Base-by-base conservation (phyloP, 2,888 invertebrate species). In the Rapana venosa region DNA sequence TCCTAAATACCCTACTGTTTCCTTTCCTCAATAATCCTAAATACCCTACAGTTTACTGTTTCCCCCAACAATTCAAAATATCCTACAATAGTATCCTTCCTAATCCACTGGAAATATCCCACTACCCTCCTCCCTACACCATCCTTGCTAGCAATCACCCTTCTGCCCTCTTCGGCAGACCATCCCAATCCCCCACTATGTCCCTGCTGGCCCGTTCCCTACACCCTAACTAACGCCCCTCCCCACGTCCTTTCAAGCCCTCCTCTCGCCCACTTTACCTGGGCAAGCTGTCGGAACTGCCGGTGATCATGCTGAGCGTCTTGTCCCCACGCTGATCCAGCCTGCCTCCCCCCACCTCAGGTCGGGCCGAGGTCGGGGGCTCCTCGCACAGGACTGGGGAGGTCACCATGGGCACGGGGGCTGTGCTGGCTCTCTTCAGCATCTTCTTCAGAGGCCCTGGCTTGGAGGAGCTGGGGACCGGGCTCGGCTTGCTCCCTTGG, bases 261-360 rank as follows among this genome's bases (percentile, higher is more conserved):
- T 20, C 70, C 70, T 20, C 11, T 20, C 15, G 15, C 70, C 70
- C 17, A 66, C n/a, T n/a, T n/a, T n/a, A 95, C 95, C 95, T 95
- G 79, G 95, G 95, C 77, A 96, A 91, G 90, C 95, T 95, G 88
- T 96, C 96, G 58, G 95, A 94, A 92, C 96, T 96, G 81, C 94
- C 95, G n/a, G 95, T 95, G 79, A 95, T 94, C 92, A 95, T 93
- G 91, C 95, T 95, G 91, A 94, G 88, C 32, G 94, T 92, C 30
- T 93, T 93, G 61, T 90, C 91, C 74, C 77, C 90, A 20, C 91
- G 84, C 47, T 88, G 90, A 1, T 92, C 91, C 70, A 90, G 84
- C 79, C 91, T 87, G 26, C 90, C 87, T 81, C 89, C 88, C 35
- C 90, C 88, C 36, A 88, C 77, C 35, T 90, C 85, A 30, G 35